Evolutionary conservation across 2,113 vertebrate species (phyloP).

Genomic region (Xyliphius kryptos): DNA sequence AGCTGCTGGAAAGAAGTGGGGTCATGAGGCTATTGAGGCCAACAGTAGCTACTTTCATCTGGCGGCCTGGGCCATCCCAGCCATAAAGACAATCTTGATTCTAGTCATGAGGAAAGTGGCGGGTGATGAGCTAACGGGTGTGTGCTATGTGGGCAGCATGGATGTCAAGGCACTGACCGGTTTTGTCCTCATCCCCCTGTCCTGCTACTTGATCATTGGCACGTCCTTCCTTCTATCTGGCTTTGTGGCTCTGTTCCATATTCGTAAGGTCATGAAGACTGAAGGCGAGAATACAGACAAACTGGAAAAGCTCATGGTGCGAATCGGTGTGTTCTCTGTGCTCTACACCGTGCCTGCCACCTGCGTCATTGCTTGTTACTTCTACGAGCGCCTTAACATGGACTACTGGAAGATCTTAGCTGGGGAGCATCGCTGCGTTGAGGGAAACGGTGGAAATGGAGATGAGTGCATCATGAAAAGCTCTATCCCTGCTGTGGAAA

Average conservation of each 20-base stretch:
- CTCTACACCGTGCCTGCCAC: slow-evolving; percentile 93
- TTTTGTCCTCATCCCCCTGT: slow-evolving; percentile 88
- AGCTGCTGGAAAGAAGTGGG: slow-evolving; percentile 95
- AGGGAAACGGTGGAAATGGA: slow-evolving; percentile 51
- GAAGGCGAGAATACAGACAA: slow-evolving; percentile 96
- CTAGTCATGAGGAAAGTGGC: slow-evolving; percentile 92
- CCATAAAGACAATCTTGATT: slow-evolving; percentile 92
- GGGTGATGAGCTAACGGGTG: slow-evolving; percentile 88
- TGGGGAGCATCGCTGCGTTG: slow-evolving; percentile 69
- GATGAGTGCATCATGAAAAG: slow-evolving; percentile 83
- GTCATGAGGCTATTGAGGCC: slow-evolving; percentile 94
- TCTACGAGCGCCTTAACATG: slow-evolving; percentile 93
- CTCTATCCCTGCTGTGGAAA: slow-evolving; percentile 89
- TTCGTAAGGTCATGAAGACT: slow-evolving; percentile 91
- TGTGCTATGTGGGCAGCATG: slow-evolving; percentile 97
- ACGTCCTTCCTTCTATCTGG: slow-evolving; percentile 93
- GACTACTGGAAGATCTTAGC: slow-evolving; percentile 84
- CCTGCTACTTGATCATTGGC: slow-evolving; percentile 87
- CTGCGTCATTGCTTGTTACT: slow-evolving; percentile 94
- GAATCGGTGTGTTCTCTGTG: slow-evolving; percentile 92
- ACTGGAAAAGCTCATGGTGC: slow-evolving; percentile 92
- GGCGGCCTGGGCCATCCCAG: slow-evolving; percentile 91
- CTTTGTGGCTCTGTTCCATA: slow-evolving; percentile 95
- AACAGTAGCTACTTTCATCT: slow-evolving; percentile 98
- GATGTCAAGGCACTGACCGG: slow-evolving; percentile 86